Percentiles rank a stretch among this genome's conserved stretches.
phyloP scores from a whole-genome alignment of 2,113 vertebrate species.

The Macquaria australasica region DNA sequence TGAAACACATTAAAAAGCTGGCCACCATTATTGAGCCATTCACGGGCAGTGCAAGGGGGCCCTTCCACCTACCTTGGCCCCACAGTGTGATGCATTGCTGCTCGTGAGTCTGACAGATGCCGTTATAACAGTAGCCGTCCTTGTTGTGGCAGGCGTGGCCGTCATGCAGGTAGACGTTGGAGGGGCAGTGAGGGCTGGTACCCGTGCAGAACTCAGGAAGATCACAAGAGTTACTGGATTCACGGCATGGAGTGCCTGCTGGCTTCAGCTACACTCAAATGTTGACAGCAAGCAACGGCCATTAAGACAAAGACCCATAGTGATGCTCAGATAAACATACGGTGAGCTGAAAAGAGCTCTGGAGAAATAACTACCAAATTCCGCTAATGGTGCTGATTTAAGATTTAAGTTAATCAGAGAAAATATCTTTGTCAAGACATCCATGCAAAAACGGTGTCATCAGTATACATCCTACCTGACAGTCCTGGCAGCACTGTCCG shows the following conservation, averaged over 20 bases:
- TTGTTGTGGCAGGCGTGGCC: slow-evolving; percentile 90
- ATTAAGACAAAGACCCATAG: neutral
- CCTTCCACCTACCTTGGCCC: slow-evolving; percentile 89
- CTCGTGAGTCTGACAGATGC: slow-evolving; percentile 98
- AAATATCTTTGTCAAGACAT: neutral
- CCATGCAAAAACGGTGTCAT: neutral
- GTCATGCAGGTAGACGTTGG: slow-evolving; percentile 97
- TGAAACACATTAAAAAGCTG: neutral
- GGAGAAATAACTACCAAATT: neutral
- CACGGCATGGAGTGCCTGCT: slow-evolving; percentile 91
- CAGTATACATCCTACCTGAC: slow-evolving; percentile 84
- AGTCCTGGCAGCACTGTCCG: slow-evolving; percentile 94
- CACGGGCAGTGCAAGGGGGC: neutral
- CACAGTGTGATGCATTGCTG: slow-evolving; percentile 98
- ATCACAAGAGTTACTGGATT: slow-evolving; percentile 94
- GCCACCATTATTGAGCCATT: neutral
- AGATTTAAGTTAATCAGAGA: neutral
- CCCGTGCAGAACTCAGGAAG: slow-evolving; percentile 98
- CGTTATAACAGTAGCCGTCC: slow-evolving; percentile 96
- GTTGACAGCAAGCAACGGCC: neutral
- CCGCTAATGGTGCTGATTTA: neutral
- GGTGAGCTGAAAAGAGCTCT: neutral
- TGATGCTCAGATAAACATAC: neutral
- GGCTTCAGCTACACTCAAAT: slow-evolving; percentile 88
- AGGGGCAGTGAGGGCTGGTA: slow-evolving; percentile 90